These are phyloP conservation scores for Drosophila repletoides DNA, from an alignment of 1,140 invertebrate species.

Conservation along the genomic window DNA sequence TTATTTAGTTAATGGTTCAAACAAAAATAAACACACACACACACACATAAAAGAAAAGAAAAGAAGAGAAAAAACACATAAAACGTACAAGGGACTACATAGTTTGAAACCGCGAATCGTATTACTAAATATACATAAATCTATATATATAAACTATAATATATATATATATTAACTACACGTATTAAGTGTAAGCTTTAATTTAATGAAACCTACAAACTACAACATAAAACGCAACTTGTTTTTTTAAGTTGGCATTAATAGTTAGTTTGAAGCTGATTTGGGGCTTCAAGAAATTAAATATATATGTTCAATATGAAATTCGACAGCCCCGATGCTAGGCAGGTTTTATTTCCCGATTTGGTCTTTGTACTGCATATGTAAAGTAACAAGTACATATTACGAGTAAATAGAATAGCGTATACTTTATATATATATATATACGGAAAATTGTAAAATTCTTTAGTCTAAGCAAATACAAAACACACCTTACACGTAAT, in stretches of 20 bases:
- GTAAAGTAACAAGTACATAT: conserved; percentile 64
- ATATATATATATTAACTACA: conserved; percentile 39
- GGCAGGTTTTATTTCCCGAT: conserved; percentile 45
- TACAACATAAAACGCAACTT: conserved; percentile 46
- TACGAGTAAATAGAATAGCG: conserved; percentile 59
- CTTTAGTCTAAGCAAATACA: conserved; percentile 48
- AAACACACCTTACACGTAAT: conserved; percentile 27
- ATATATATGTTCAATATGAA: too few relatives aligned
- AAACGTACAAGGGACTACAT: conserved; percentile 75
- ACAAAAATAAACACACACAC: conserved; percentile 18
- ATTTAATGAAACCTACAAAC: conserved; percentile 31
- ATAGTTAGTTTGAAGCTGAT: conserved; percentile 37
- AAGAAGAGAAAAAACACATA: conserved; percentile 36
- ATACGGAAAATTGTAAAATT: conserved; percentile 63
- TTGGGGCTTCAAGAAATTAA: conserved; percentile 50
- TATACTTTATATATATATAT: conserved; percentile 30
- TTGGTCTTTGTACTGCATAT: conserved; percentile 47
- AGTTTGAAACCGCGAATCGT: conserved; percentile 80
- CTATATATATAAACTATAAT: conserved; percentile 49
- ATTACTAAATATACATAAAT: conserved; percentile 74
- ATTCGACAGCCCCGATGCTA: conserved; percentile 40
- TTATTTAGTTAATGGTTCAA: conserved; percentile 44
- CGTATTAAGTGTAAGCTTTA: conserved; percentile 50
- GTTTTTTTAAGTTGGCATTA: conserved; percentile 42
- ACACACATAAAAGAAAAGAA: conserved; percentile 26